A percentile compares a stretch with the other conserved stretches of the same genome.
Evolutionary conservation across 2,797 vertebrate genomes (phyloP).

Genomic region (Falco naumanni): DNA sequence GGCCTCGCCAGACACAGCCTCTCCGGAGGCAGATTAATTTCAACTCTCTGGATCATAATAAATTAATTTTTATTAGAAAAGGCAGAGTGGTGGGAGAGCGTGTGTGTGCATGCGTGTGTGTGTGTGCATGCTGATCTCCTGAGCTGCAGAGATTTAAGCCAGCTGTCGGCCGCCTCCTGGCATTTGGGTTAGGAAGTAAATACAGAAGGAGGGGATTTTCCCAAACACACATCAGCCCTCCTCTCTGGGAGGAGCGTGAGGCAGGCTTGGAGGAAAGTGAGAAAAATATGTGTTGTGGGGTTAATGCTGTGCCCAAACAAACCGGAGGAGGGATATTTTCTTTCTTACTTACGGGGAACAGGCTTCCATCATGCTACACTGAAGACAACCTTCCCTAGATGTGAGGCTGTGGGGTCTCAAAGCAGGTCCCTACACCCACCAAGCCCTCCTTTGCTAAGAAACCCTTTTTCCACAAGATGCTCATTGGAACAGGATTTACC

Average conservation of each 20-base stretch:
- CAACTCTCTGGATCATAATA: conserved; percentile 77
- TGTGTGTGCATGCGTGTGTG: not conserved
- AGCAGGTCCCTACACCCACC: not conserved
- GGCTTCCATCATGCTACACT: not conserved
- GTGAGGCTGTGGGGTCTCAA: not conserved
- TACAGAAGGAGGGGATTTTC: conserved; percentile 58
- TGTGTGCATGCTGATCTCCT: conserved; percentile 62
- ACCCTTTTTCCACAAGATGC: not conserved
- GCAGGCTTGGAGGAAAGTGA: not conserved
- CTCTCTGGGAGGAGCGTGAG: not conserved
- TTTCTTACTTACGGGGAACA: not conserved
- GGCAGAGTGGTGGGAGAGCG: not conserved
- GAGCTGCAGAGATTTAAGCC: conserved; percentile 68
- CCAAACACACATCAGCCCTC: not conserved
- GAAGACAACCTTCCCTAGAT: not conserved
- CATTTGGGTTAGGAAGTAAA: conserved; percentile 62
- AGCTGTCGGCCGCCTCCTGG: conserved; percentile 66
- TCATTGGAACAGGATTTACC: not conserved
- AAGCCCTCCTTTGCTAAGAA: not conserved
- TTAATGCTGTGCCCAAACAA: not conserved
- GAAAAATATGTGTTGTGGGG: not conserved
- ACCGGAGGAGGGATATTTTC: not conserved
- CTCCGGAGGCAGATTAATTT: conserved; percentile 79
- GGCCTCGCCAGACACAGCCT: conserved; percentile 61
- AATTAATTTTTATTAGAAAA: conserved; percentile 86